Conservation (phyloP, 2,113 vertebrate species). For the Propithecus coquereli region DNA sequence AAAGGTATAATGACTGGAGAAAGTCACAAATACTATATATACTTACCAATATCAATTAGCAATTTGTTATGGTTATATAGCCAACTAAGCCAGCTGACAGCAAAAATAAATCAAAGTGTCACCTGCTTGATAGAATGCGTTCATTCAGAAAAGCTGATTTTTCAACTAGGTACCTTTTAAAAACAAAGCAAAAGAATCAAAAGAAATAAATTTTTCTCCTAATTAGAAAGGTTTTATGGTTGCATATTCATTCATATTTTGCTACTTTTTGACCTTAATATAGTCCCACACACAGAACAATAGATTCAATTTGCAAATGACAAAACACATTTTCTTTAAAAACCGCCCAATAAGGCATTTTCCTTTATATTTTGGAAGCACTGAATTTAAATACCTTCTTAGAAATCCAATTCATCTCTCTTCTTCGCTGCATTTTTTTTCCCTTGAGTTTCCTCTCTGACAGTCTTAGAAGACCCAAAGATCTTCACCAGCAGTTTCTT, state of each 20-base stretch:
- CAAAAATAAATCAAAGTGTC: slow-evolving; percentile 11
- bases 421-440: slow-evolving; percentile 46
- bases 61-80: background rate
- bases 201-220: background rate
- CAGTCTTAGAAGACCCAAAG: slow-evolving; percentile 66
- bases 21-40: background rate
- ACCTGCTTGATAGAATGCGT: background rate
- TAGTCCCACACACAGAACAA: slow-evolving; percentile 26
- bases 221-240: background rate
- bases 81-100: background rate
- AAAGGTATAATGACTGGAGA: background rate
- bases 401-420: slow-evolving; percentile 48
- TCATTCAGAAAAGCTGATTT: background rate
- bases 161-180: background rate
- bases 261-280: background rate
- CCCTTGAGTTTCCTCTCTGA: slow-evolving; percentile 17
- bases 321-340: background rate
- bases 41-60: slow-evolving; percentile 5
- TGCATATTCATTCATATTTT: background rate
- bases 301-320: slow-evolving; percentile 20
- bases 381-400: background rate
- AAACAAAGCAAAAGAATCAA: background rate
- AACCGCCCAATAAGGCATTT: background rate
- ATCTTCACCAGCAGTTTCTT: slow-evolving; percentile 69
- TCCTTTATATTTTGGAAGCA: background rate